phyloP scores from a whole-genome alignment of 2,888 invertebrate species.

The Hecatera dysodea region DNA sequence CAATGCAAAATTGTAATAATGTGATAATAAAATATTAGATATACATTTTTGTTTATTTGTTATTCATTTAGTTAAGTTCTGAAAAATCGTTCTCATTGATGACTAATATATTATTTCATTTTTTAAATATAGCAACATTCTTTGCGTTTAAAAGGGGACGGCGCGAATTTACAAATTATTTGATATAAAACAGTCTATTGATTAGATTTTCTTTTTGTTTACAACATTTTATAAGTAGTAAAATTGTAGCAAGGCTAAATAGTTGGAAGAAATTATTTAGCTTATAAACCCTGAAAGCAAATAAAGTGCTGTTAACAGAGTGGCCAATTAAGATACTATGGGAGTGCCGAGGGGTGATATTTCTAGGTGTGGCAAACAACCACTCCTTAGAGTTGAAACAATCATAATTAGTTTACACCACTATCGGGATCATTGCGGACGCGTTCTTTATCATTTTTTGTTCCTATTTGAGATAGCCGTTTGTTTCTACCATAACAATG shows the following conservation, averaged over 20 bases:
- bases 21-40: no score
- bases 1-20: no score
- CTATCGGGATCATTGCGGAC: slow-evolving; percentile 73
- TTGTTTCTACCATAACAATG: slow-evolving; percentile 68
- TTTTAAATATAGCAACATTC: slow-evolving; percentile 46
- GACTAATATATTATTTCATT: not conserved
- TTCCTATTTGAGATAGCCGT: slow-evolving; percentile 46
- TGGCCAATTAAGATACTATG: slow-evolving; percentile 53
- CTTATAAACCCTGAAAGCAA: not conserved
- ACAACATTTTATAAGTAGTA: not conserved
- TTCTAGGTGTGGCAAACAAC: slow-evolving; percentile 84
- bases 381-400: slow-evolving; percentile 86
- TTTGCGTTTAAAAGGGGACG: not conserved
- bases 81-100: slow-evolving; percentile 12
- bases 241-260: not conserved
- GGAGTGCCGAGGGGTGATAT: slow-evolving; percentile 81
- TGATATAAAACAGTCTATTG: no score
- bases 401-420: slow-evolving; percentile 84
- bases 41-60: not conserved
- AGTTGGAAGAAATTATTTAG: not conserved
- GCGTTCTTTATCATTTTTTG: slow-evolving; percentile 63
- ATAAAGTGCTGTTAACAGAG: slow-evolving; percentile 27
- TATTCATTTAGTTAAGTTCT: not conserved
- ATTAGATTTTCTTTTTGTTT: not conserved
- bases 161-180: slow-evolving; percentile 35